Conservation (phyloP, 1,140 invertebrate genomes). For the Leptonema lineaticorne region DNA sequence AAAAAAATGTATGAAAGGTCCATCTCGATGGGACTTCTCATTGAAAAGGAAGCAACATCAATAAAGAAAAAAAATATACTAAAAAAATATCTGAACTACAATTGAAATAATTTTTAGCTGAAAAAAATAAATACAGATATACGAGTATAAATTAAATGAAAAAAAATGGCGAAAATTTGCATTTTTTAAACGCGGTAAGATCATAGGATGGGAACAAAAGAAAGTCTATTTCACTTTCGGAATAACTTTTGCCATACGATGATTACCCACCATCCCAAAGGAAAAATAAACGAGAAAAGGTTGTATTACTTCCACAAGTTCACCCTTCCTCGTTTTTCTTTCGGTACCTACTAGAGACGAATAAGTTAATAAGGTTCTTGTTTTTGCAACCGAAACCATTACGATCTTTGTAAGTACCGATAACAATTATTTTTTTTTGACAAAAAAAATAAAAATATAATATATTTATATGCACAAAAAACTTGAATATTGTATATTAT, state of each 20-base stretch:
- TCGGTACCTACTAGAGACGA: conserved; percentile 31
- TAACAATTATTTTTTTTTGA: too few species aligned
- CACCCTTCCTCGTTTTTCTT: conserved; percentile 36
- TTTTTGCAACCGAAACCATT: conserved; percentile 24
- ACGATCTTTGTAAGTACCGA: not conserved
- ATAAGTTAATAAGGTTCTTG: conserved; percentile 41
- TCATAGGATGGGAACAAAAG: conserved; percentile 33
- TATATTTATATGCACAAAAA: too few species aligned
- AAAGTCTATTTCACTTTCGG: conserved; percentile 38
- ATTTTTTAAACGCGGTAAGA: conserved; percentile 16
- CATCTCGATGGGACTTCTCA: conserved; percentile 4
- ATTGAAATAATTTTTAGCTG: not conserved
- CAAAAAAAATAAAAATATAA: too few species aligned
- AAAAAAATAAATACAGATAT: not conserved
- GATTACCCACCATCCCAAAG: conserved; percentile 40
- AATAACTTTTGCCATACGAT: conserved; percentile 43
- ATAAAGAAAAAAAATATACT: not conserved
- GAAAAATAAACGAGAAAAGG: conserved; percentile 42
- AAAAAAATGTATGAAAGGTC: conserved; percentile 17
- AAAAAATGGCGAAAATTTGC: conserved; percentile 8
- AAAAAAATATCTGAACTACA: not conserved
- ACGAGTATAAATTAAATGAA: not conserved
- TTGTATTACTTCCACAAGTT: conserved; percentile 43
- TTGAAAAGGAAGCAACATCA: not conserved
- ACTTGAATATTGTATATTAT: too few species aligned